Evolutionary conservation across 2,888 invertebrate species (phyloP).

Genomic region (Cryptophagus acutangulus): DNA sequence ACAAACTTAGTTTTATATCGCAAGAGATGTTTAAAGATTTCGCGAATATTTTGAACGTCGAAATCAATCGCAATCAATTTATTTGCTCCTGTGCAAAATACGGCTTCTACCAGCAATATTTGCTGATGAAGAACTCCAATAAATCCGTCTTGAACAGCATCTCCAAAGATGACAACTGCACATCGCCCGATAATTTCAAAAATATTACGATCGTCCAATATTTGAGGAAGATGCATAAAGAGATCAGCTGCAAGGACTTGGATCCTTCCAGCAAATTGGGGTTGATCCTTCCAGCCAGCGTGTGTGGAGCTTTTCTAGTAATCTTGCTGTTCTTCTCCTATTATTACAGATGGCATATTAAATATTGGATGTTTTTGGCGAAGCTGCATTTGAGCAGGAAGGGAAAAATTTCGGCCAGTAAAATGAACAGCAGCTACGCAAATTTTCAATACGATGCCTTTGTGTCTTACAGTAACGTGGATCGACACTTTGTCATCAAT

Average conservation of each 20-base stretch:
- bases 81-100: constrained; percentile 51
- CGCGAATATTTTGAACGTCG: constrained; percentile 47
- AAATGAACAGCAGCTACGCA: constrained; percentile 28
- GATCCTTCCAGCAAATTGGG: too few species aligned
- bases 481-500: constrained; percentile 57
- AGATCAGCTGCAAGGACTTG: constrained; percentile 19
- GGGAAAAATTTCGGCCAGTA: constrained; percentile 16
- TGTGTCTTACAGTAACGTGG: constrained; percentile 58
- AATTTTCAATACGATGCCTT: constrained; percentile 57
- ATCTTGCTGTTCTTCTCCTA: constrained; percentile 47
- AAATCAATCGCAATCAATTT: constrained; percentile 53
- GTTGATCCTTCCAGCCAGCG: too few species aligned
- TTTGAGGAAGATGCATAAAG: constrained; percentile 20
- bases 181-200: neutral
- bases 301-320: constrained; percentile 46
- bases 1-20: constrained; percentile 55
- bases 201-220: constrained; percentile 30
- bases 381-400: constrained; percentile 52
- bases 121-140: too few species aligned
- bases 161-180: neutral
- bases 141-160: neutral
- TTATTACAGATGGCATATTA: constrained; percentile 49
- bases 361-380: constrained; percentile 55
- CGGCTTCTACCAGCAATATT: neutral
- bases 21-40: constrained; percentile 57